Evolutionary conservation across 2,888 invertebrate species (phyloP).

Genomic region (Polylopha cassiicola): DNA sequence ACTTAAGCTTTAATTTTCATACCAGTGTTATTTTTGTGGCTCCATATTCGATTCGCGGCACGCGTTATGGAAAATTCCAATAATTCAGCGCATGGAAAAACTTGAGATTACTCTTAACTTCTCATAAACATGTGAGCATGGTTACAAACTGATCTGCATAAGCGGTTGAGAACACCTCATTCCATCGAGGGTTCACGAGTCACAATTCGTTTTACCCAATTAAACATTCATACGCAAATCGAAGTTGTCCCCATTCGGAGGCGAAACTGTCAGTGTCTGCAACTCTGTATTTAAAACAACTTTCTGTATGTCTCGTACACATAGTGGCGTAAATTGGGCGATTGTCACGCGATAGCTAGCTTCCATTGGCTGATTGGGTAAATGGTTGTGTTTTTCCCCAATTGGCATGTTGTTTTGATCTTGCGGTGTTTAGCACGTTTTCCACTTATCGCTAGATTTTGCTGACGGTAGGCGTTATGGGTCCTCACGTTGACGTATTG

Average conservation of each 20-base stretch:
- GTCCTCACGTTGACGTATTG: conserved; percentile 10
- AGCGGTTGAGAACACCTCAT: too few relatives aligned
- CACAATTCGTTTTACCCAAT: too few relatives aligned
- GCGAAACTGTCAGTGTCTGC: conserved; percentile 32
- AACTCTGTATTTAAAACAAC: conserved; percentile 29
- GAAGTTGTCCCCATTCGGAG: conserved; percentile 37
- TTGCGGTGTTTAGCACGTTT: conserved; percentile 39
- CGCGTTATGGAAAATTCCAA: too few relatives aligned
- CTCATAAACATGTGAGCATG: too few relatives aligned
- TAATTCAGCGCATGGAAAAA: too few relatives aligned
- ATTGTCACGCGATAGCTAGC: conserved; percentile 43
- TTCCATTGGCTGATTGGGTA: conserved; percentile 59
- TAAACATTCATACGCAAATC: conserved; percentile 26
- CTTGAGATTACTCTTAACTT: too few relatives aligned
- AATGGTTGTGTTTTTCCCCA: conserved; percentile 47
- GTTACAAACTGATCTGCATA: too few relatives aligned
- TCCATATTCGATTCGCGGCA: too few relatives aligned
- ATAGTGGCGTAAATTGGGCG: conserved; percentile 37
- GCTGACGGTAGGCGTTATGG: too few relatives aligned
- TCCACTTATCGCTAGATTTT: conserved; percentile 31
- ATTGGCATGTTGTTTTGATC: conserved; percentile 49
- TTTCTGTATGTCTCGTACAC: conserved; percentile 30
- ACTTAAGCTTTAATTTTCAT: too few relatives aligned
- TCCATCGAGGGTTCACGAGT: too few relatives aligned
- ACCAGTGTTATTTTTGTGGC: too few relatives aligned